phyloP scores from a whole-genome alignment of 2,113 vertebrate genomes.

The Tonatia bakeri region DNA sequence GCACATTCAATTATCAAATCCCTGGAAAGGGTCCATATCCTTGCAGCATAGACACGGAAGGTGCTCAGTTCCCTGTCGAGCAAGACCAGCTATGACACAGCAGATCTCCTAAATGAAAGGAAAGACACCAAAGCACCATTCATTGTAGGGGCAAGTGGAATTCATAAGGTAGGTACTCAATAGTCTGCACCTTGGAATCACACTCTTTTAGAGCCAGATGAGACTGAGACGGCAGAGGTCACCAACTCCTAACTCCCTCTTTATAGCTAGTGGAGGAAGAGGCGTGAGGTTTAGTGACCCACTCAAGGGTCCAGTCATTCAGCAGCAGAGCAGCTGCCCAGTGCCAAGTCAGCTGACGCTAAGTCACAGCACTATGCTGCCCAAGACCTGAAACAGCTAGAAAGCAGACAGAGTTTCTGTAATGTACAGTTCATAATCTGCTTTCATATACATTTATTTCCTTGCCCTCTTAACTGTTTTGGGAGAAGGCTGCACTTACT shows the following conservation, averaged over 20 bases:
- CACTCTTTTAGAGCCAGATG: background rate
- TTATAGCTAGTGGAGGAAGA: no score
- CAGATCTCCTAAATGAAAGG: rapidly evolving
- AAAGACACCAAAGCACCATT: background rate
- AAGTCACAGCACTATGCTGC: background rate
- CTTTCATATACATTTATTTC: background rate
- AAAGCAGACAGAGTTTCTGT: background rate
- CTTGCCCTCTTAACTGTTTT: background rate
- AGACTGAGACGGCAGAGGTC: no score
- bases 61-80: rapidly evolving
- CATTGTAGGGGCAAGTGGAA: background rate
- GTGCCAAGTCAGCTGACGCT: background rate
- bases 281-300: background rate
- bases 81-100: background rate
- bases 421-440: background rate
- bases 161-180: background rate
- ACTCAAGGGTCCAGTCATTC: rapidly evolving
- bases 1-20: rapidly evolving
- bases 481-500: background rate
- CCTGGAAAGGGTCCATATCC: background rate
- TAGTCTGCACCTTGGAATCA: no score
- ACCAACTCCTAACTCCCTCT: background rate
- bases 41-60: background rate
- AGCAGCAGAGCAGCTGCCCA: background rate
- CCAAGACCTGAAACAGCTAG: background rate